These are phyloP conservation scores for Sphenopsis melanotis DNA, from an alignment of 2,797 vertebrate genomes.

Conservation along the genomic window DNA sequence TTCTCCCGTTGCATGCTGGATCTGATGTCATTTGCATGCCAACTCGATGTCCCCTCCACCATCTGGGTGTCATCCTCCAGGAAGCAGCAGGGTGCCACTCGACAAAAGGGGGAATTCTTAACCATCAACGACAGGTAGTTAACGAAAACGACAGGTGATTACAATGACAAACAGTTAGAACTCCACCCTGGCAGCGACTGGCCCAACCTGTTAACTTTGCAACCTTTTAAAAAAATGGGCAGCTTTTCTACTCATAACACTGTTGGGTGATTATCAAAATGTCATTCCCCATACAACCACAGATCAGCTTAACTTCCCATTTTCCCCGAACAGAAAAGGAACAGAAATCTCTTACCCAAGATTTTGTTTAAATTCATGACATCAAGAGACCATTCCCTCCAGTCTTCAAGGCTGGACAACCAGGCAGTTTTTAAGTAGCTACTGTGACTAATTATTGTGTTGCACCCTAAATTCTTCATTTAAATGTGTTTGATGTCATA, in stretches of 20 bases:
- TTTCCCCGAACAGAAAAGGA: neutral
- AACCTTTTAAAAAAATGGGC: too few relatives aligned
- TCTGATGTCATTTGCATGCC: too few relatives aligned
- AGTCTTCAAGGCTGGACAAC: neutral
- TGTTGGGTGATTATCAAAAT: neutral
- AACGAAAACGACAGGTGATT: too few relatives aligned
- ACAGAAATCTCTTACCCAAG: neutral
- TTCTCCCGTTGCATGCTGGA: too few relatives aligned
- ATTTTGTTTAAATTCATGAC: neutral
- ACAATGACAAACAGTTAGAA: too few relatives aligned
- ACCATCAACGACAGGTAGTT: too few relatives aligned
- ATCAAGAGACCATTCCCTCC: neutral
- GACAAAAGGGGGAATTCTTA: too few relatives aligned
- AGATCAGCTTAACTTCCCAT: neutral
- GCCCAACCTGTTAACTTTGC: too few relatives aligned
- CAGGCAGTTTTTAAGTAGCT: neutral
- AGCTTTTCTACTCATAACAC: neutral
- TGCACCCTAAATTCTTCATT: neutral
- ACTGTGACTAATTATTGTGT: neutral
- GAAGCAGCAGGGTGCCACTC: too few relatives aligned
- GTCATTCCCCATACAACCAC: neutral
- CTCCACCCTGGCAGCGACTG: too few relatives aligned
- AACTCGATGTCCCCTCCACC: too few relatives aligned
- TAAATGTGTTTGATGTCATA: neutral
- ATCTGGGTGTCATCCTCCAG: too few relatives aligned